Evolutionary conservation across 1,140 invertebrate genomes (phyloP).

Genomic region (Pantala flavescens): DNA sequence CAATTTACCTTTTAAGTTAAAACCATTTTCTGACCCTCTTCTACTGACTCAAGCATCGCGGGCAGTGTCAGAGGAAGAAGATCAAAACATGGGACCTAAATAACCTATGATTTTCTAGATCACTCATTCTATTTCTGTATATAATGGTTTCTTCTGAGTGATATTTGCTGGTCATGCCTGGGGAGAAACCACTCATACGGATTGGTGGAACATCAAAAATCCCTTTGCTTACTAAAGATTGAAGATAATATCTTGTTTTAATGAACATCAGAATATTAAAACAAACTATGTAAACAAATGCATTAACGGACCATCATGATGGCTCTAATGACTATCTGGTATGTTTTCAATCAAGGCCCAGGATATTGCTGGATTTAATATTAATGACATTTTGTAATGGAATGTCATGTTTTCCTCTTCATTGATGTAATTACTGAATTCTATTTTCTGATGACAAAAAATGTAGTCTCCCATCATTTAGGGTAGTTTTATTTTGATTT

Average conservation of each 20-base stretch:
- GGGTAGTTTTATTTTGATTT: too few relatives aligned
- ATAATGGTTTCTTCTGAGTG: background rate
- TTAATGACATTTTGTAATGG: too few relatives aligned
- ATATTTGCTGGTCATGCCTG: background rate
- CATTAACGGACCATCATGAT: too few relatives aligned
- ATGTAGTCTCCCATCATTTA: too few relatives aligned
- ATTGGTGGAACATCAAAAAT: background rate
- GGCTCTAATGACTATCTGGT: too few relatives aligned
- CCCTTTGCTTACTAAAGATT: background rate
- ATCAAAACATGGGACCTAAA: background rate
- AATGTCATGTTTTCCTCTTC: too few relatives aligned
- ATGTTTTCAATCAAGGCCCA: too few relatives aligned
- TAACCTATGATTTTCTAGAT: background rate
- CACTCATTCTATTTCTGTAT: background rate
- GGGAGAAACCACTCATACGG: background rate
- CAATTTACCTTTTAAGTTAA: background rate
- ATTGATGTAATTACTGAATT: too few relatives aligned
- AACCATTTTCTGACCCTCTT: background rate
- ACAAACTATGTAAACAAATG: too few relatives aligned
- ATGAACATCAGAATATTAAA: background rate
- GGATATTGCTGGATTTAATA: too few relatives aligned
- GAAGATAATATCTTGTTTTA: background rate
- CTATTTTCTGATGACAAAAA: too few relatives aligned
- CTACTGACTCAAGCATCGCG: background rate
- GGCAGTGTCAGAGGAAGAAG: background rate